Percentiles rank a stretch among this genome's conserved stretches.
These are phyloP conservation scores for Acrobeloides nanus DNA, from an alignment of 2,888 invertebrate genomes.

Conservation along the genomic window DNA sequence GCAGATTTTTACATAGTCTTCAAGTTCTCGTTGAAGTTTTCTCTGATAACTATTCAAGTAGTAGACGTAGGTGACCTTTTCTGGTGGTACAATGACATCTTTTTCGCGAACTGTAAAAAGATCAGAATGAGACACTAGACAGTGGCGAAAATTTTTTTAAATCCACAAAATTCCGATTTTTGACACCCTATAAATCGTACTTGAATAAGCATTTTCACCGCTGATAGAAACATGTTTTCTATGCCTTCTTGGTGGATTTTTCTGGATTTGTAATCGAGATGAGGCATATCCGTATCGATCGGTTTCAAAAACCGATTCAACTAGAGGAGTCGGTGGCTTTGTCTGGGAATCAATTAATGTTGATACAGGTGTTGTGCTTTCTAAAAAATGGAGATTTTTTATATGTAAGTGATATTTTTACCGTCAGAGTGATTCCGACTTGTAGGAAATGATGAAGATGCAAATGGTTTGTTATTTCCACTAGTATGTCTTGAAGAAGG, in stretches of 20 bases:
- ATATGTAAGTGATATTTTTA: neutral
- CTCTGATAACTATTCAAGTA: slow-evolving; percentile 33
- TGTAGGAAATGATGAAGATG: neutral
- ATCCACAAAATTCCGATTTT: neutral
- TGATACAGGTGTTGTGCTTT: neutral
- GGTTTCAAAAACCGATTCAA: neutral
- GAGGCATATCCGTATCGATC: too few relatives aligned
- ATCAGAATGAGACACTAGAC: neutral
- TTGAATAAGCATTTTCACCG: too few relatives aligned
- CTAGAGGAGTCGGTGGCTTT: neutral
- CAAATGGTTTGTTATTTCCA: neutral
- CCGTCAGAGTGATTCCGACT: neutral
- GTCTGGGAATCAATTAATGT: too few relatives aligned
- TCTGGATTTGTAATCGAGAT: slow-evolving; percentile 8
- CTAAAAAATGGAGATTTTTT: neutral
- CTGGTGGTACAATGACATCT: slow-evolving; percentile 17
- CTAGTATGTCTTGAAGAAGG: too few relatives aligned
- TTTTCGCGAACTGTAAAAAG: slow-evolving; percentile 7
- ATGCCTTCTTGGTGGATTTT: slow-evolving; percentile 15
- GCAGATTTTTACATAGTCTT: slow-evolving; percentile 14
- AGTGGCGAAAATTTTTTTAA: neutral
- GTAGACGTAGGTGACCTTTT: slow-evolving; percentile 35
- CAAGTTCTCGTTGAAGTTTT: slow-evolving; percentile 28
- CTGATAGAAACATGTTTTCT: slow-evolving; percentile 7
- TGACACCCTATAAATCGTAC: neutral